A percentile compares a stretch with the other conserved stretches of the same genome.
Evolutionary conservation across 2,113 vertebrate species (phyloP).

Genomic region (Phasianus colchicus): DNA sequence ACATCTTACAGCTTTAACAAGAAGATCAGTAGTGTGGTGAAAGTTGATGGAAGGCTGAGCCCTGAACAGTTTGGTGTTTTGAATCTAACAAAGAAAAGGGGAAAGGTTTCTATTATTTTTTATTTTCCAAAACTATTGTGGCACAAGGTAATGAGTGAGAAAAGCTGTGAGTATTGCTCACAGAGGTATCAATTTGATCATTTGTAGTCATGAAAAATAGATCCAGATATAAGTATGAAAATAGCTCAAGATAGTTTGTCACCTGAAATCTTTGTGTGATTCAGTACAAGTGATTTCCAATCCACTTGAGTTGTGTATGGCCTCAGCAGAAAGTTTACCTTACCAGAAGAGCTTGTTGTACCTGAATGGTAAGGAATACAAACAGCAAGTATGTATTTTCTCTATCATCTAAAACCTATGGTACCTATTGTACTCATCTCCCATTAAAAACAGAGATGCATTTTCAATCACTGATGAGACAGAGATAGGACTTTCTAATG

Average conservation of each 20-base stretch:
- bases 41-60: not conserved
- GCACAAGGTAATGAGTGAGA: not conserved
- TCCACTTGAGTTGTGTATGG: not conserved
- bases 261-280: not conserved
- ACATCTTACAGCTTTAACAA: not conserved
- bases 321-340: not conserved
- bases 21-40: not conserved
- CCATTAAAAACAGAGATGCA: not conserved
- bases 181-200: not conserved
- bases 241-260: not conserved
- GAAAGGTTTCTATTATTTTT: not conserved
- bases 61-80: not conserved
- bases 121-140: not conserved
- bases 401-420: not conserved
- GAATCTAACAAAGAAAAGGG: not conserved
- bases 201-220: not conserved
- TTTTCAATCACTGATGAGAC: not conserved
- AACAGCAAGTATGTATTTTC: not conserved
- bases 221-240: not conserved
- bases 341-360: not conserved
- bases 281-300: not conserved
- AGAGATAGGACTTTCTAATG: not conserved
- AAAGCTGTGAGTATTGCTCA: not conserved
- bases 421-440: not conserved
- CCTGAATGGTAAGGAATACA: fast-evolving